phyloP scores from a whole-genome alignment of 2,797 vertebrate species.

The Parauchenoglanis ngamensis region DNA sequence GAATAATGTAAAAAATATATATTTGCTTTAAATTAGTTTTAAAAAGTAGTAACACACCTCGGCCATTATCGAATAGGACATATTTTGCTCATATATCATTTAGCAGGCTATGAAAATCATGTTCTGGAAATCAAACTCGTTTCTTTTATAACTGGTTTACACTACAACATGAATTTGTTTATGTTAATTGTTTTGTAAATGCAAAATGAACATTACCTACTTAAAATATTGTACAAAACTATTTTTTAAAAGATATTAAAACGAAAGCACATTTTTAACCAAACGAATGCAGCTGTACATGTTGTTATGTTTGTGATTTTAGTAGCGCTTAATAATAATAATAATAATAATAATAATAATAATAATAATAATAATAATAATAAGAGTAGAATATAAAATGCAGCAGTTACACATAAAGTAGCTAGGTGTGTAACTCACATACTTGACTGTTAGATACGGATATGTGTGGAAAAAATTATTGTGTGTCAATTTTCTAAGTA shows the following conservation, averaged over 20 bases:
- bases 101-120: background rate
- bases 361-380: background rate
- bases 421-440: background rate
- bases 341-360: no score
- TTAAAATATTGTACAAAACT: constrained; percentile 51
- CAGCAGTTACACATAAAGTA: background rate
- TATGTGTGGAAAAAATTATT: background rate
- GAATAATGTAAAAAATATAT: background rate
- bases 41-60: background rate
- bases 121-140: constrained; percentile 18
- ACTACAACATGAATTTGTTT: background rate
- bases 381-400: background rate
- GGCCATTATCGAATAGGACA: background rate
- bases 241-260: constrained; percentile 57
- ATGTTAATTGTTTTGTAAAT: constrained; percentile 50
- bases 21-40: constrained; percentile 13
- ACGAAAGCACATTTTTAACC: constrained; percentile 40
- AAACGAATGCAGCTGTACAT: background rate
- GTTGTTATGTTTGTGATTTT: background rate
- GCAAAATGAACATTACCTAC: constrained; percentile 46
- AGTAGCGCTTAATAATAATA: background rate
- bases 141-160: constrained; percentile 25
- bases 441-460: background rate
- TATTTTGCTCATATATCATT: background rate
- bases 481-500: no score